phyloP scores from a whole-genome alignment of 2,113 vertebrate genomes.

The Oreocharis arfaki region DNA sequence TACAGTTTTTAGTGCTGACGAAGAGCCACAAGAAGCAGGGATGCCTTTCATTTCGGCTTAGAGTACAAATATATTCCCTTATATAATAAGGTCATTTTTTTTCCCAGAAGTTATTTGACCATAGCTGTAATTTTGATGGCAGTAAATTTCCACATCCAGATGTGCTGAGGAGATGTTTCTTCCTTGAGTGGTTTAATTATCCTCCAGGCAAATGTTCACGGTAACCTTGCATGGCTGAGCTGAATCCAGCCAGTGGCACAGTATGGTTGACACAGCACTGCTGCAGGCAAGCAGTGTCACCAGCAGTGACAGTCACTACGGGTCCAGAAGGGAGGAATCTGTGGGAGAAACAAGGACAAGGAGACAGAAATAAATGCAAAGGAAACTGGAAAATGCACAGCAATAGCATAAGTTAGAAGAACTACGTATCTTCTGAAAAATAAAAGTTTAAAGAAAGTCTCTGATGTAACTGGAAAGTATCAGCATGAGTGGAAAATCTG shows the following conservation, averaged over 20 bases:
- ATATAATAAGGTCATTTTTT: background rate
- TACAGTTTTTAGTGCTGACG: background rate
- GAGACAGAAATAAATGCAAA: background rate
- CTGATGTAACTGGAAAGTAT: background rate
- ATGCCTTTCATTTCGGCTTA: background rate
- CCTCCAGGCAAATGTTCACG: background rate
- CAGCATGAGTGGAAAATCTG: background rate
- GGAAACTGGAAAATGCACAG: background rate
- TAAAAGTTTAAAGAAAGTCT: background rate
- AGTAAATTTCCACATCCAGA: slow-evolving; percentile 10
- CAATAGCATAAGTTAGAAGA: background rate
- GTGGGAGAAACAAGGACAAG: background rate
- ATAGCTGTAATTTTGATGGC: background rate
- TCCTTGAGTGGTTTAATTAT: slow-evolving; percentile 12
- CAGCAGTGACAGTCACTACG: background rate
- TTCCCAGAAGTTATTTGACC: background rate
- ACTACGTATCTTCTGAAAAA: background rate
- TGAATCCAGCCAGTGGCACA: slow-evolving; percentile 5
- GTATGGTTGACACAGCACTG: background rate
- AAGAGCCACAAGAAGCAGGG: background rate
- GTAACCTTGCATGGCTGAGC: background rate
- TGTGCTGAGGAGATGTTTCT: slow-evolving; percentile 10
- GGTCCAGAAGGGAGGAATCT: slow-evolving; percentile 8
- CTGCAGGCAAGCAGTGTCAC: background rate
- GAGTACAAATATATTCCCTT: background rate